Conservation (phyloP, 2,113 vertebrate species). For the Sprattus sprattus region DNA sequence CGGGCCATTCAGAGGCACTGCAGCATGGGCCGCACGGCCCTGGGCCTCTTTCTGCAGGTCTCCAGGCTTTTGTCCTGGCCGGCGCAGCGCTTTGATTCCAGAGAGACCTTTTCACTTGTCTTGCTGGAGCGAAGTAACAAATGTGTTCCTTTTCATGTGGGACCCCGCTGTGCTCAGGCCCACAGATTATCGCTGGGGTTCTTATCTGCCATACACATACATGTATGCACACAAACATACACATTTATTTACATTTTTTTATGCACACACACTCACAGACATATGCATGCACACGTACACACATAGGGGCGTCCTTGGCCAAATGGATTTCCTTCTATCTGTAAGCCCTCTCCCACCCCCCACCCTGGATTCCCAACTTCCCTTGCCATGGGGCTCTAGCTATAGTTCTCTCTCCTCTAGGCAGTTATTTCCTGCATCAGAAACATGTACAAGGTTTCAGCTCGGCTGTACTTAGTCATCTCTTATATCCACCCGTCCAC, state of each 20-base stretch:
- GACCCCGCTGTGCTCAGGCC: slow-evolving; percentile 39
- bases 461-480: not conserved
- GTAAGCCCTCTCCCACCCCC: not conserved
- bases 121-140: slow-evolving; percentile 47
- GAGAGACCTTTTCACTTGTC: no score
- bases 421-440: not conserved
- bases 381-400: not conserved
- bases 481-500: not conserved
- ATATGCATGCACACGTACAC: not conserved
- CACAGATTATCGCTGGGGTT: slow-evolving; percentile 31
- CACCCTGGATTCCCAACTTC: not conserved
- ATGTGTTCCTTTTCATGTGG: slow-evolving; percentile 59
- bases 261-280: not conserved
- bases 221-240: not conserved
- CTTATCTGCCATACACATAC: slow-evolving; percentile 53
- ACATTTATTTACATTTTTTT: not conserved
- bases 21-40: not conserved
- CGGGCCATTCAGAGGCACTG: not conserved
- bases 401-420: not conserved
- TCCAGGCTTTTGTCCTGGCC: not conserved
- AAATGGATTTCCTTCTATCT: not conserved
- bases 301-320: not conserved
- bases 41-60: not conserved
- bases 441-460: not conserved
- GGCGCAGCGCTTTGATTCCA: not conserved